Evolutionary conservation across 1,140 invertebrate species (phyloP).

Genomic region (Globodera ellingtonae): DNA sequence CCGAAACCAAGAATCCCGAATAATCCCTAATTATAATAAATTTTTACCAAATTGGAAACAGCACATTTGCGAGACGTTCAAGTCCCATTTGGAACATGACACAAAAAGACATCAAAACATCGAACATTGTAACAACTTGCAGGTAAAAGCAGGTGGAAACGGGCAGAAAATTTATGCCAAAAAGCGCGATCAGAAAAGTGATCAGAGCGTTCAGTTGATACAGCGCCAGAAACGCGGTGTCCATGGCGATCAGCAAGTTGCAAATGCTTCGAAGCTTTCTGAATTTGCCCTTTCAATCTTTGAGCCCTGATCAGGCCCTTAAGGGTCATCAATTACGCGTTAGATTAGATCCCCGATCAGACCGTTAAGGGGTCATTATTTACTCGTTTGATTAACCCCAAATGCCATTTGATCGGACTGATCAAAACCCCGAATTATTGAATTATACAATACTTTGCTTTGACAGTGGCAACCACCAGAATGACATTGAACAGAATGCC

Average conservation of each 20-base stretch:
- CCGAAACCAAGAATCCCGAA: no score
- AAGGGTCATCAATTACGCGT: no score
- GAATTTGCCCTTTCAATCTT: neutral
- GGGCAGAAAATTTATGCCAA: neutral
- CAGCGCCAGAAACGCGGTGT: neutral
- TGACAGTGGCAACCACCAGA: neutral
- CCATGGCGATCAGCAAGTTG: constrained; percentile 1
- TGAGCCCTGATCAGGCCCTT: no score
- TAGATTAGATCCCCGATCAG: no score
- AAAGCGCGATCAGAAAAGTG: neutral
- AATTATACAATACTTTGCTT: neutral
- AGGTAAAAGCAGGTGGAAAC: neutral
- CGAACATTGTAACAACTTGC: neutral
- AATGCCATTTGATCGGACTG: no score
- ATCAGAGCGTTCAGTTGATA: neutral
- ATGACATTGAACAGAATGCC: neutral
- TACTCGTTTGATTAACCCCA: no score
- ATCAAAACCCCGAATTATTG: no score
- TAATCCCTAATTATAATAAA: no score
- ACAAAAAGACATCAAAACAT: neutral
- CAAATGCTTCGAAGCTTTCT: neutral
- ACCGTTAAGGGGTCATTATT: no score
- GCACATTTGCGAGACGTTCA: neutral
- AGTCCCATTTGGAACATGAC: neutral
- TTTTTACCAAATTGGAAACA: neutral